Evolutionary conservation across 2,113 vertebrate species (phyloP).

Genomic region (Brienomyrus brachyistius): DNA sequence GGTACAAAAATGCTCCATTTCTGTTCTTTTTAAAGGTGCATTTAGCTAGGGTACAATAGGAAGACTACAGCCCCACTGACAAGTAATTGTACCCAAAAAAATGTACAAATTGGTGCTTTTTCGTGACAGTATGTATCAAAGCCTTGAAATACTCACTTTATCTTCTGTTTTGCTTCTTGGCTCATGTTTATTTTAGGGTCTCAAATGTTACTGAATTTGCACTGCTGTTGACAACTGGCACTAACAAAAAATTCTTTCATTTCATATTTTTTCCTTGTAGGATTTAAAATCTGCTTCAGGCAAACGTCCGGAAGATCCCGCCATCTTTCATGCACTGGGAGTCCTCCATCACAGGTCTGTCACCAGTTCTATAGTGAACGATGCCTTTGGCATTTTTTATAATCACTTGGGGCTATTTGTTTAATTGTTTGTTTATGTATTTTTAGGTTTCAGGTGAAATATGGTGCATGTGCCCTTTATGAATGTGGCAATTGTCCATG

Average conservation of each 20-base stretch:
- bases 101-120: neutral
- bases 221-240: neutral
- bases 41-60: neutral
- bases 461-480: neutral
- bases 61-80: neutral
- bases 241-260: neutral
- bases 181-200: neutral
- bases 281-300: conserved; percentile 58
- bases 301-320: conserved; percentile 39
- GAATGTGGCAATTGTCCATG: neutral
- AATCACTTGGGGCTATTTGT: neutral
- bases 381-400: neutral
- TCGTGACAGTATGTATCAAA: neutral
- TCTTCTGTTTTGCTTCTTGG: neutral
- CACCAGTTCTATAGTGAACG: neutral
- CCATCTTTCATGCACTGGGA: conserved; percentile 54
- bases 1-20: neutral
- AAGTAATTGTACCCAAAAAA: neutral
- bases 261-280: conserved; percentile 45
- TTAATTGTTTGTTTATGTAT: neutral
- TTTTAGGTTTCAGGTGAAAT: neutral
- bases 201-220: neutral
- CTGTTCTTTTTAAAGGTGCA: neutral
- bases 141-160: neutral
- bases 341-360: conserved; percentile 60